Percentiles rank a stretch among this genome's conserved stretches.
These are phyloP conservation scores for Megaceryle maxima DNA, from an alignment of 2,113 vertebrate genomes.

Conservation along the genomic window DNA sequence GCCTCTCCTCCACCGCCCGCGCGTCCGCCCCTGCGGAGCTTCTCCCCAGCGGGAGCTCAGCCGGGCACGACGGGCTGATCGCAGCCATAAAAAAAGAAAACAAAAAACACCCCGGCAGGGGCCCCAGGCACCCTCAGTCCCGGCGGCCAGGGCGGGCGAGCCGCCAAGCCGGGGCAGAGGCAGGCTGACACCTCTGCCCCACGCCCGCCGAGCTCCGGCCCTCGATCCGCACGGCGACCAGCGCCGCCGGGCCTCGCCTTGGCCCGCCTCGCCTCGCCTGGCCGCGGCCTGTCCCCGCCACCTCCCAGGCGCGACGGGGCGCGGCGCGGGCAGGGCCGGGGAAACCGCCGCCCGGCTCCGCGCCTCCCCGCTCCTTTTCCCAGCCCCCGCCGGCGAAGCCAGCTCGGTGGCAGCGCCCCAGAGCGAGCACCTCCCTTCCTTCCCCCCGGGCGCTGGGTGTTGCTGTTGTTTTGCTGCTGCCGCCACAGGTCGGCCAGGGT, in stretches of 20 bases:
- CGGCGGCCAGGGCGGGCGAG: background rate
- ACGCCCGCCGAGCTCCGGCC: background rate
- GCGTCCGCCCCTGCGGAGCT: background rate
- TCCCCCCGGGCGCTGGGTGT: conserved; percentile 58
- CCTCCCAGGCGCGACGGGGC: background rate
- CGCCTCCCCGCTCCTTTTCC: conserved; percentile 1
- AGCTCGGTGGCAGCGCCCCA: conserved; percentile 29
- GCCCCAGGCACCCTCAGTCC: background rate
- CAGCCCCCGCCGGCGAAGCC: conserved; percentile 17
- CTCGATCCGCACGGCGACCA: no score
- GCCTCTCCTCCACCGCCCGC: background rate
- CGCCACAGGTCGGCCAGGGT: conserved; percentile 13
- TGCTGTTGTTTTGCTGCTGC: conserved; percentile 45
- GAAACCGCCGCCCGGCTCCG: background rate
- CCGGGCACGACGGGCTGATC: background rate
- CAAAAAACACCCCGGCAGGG: background rate
- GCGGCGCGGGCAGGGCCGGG: background rate
- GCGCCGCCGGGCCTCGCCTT: background rate
- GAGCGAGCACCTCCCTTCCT: conserved; percentile 74
- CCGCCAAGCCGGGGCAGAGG: background rate
- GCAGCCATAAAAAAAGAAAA: background rate
- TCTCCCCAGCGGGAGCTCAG: background rate
- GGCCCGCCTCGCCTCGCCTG: background rate
- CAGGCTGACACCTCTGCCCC: background rate
- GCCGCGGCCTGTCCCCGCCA: background rate